Evolutionary conservation across 2,888 invertebrate genomes (phyloP).

Genomic region (Drosophila paramelanica): DNA sequence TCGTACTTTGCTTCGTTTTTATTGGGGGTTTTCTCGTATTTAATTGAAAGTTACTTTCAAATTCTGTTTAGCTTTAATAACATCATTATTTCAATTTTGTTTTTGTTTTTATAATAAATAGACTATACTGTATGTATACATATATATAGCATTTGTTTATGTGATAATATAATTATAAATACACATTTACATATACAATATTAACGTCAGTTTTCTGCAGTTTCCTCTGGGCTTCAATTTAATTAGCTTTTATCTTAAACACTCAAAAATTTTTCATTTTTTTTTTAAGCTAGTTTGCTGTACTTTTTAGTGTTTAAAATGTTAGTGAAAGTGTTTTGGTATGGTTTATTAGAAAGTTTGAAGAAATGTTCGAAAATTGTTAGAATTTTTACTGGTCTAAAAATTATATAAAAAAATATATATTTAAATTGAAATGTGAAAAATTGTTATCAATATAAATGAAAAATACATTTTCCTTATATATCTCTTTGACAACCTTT

Average conservation of each 20-base stretch:
- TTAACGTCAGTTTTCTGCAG: slow-evolving; percentile 69
- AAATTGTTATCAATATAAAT: slow-evolving; percentile 1
- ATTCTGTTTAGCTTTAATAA: slow-evolving; percentile 74
- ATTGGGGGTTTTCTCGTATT: slow-evolving; percentile 54
- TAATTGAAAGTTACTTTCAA: slow-evolving; percentile 81
- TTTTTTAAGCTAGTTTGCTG: slow-evolving; percentile 32
- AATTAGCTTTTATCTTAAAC: slow-evolving; percentile 48
- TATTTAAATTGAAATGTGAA: background rate
- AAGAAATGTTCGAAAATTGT: background rate
- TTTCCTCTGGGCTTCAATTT: slow-evolving; percentile 36
- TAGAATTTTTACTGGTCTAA: background rate
- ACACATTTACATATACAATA: slow-evolving; percentile 81
- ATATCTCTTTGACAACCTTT: slow-evolving; percentile 3
- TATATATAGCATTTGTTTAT: slow-evolving; percentile 46
- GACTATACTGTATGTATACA: slow-evolving; percentile 59
- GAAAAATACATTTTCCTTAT: background rate
- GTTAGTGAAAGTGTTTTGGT: slow-evolving; percentile 34
- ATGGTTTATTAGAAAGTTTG: background rate
- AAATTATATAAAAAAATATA: background rate
- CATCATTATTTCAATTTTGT: slow-evolving; percentile 65
- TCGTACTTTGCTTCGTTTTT: slow-evolving; percentile 18
- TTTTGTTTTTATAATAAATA: slow-evolving; percentile 55
- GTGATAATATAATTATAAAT: slow-evolving; percentile 66
- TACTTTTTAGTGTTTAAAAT: slow-evolving; percentile 24
- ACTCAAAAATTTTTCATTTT: slow-evolving; percentile 50